These are phyloP conservation scores for Actenoides lindsayi DNA, from an alignment of 2,113 vertebrate genomes.

Conservation along the genomic window DNA sequence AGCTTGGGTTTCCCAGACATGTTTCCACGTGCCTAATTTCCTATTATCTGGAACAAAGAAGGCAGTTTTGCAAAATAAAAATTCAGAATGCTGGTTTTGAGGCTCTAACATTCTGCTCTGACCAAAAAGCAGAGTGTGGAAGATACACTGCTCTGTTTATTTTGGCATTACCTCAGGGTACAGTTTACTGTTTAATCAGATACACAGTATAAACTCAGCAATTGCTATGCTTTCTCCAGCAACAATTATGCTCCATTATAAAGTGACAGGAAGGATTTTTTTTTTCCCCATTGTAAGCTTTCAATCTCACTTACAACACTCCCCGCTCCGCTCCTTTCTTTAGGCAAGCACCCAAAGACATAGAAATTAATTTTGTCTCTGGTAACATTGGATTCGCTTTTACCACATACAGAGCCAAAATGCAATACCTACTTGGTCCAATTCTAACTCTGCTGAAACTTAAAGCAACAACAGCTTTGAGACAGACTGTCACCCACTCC, in stretches of 20 bases:
- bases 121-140: not conserved
- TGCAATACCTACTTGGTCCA: not conserved
- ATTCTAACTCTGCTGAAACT: not conserved
- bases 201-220: not conserved
- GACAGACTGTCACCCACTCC: not conserved
- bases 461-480: not conserved
- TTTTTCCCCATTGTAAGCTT: not conserved
- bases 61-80: not conserved
- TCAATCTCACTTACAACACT: not conserved
- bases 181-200: not conserved
- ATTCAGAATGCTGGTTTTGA: not conserved
- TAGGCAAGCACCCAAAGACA: not conserved
- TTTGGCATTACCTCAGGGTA: not conserved
- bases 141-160: not conserved
- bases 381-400: not conserved
- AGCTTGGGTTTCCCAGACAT: conserved; percentile 81
- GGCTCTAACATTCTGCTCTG: not conserved
- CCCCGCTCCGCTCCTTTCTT: not conserved
- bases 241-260: not conserved
- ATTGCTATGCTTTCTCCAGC: not conserved
- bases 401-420: not conserved
- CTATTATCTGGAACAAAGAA: not conserved
- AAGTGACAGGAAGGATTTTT: not conserved
- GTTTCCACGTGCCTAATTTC: not conserved
- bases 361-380: not conserved